Evolutionary conservation across 2,797 vertebrate species (phyloP).

Genomic region (Semaprochilodus insignis): DNA sequence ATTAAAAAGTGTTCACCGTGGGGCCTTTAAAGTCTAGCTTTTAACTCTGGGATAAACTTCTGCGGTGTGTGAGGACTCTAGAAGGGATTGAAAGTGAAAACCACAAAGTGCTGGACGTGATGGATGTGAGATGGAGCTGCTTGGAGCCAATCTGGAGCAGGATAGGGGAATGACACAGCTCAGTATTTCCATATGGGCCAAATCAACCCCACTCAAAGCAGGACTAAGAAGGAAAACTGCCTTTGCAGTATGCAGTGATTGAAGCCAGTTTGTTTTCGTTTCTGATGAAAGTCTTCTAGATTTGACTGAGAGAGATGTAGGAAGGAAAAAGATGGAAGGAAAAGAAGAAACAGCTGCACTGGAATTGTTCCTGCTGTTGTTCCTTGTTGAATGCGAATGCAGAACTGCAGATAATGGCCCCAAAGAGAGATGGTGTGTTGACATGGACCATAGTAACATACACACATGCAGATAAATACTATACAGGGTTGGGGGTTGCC

Average conservation of each 20-base stretch:
- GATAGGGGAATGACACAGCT: slow-evolving; percentile 6
- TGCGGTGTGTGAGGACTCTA: not conserved
- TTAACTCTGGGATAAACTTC: slow-evolving; percentile 17
- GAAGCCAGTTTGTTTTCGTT: slow-evolving; percentile 42
- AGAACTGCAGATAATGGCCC: not conserved
- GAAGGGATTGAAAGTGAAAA: slow-evolving; percentile 31
- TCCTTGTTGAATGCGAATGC: slow-evolving; percentile 12
- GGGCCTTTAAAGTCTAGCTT: slow-evolving; percentile 18
- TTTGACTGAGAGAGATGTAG: slow-evolving; percentile 29
- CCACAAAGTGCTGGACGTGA: slow-evolving; percentile 18
- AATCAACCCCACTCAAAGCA: not conserved
- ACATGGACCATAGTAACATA: not conserved
- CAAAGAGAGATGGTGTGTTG: not conserved
- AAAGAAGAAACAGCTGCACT: slow-evolving; percentile 47
- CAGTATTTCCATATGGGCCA: slow-evolving; percentile 33
- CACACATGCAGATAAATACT: not conserved
- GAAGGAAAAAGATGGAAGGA: slow-evolving; percentile 13
- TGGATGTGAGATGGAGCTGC: slow-evolving; percentile 2
- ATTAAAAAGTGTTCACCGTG: slow-evolving; percentile 5
- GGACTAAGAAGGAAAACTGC: slow-evolving; percentile 8
- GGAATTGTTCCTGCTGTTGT: slow-evolving; percentile 28
- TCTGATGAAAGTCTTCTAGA: slow-evolving; percentile 22
- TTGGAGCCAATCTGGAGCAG: slow-evolving; percentile 5
- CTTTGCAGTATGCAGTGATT: slow-evolving; percentile 22
- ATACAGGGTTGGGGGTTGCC: not conserved